Conservation (phyloP, 2,888 invertebrate genomes). For the Blastobasis adustella region DNA sequence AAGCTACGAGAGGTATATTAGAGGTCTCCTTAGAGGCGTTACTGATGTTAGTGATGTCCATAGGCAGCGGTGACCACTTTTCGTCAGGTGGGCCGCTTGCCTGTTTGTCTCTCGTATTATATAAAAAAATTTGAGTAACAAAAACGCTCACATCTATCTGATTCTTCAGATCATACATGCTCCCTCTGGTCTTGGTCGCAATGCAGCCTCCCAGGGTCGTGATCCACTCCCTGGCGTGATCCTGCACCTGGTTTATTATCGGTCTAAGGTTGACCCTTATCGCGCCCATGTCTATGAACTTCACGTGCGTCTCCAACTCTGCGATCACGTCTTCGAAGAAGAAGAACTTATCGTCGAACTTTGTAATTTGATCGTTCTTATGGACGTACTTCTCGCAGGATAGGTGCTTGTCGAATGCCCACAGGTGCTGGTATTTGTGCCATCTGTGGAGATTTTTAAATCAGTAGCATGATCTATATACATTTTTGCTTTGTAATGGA, state of each 20-base stretch:
- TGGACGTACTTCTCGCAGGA: slow-evolving; percentile 86
- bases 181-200: slow-evolving; percentile 77
- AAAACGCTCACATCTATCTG: slow-evolving; percentile 77
- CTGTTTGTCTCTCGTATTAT: no score
- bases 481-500: not conserved
- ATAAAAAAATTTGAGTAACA: no score
- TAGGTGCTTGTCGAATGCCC: slow-evolving; percentile 83
- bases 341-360: slow-evolving; percentile 89
- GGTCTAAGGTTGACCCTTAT: slow-evolving; percentile 84
- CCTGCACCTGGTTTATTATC: slow-evolving; percentile 76
- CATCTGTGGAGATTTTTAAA: slow-evolving; percentile 62
- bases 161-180: slow-evolving; percentile 80
- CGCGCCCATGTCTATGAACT: slow-evolving; percentile 79
- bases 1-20: no score
- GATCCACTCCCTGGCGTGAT: slow-evolving; percentile 88
- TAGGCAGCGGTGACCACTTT: no score
- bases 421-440: slow-evolving; percentile 83
- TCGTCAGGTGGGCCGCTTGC: no score
- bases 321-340: slow-evolving; percentile 86
- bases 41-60: no score
- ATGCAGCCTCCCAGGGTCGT: slow-evolving; percentile 81
- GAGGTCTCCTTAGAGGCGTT: no score
- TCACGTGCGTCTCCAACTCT: slow-evolving; percentile 75
- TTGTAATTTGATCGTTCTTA: slow-evolving; percentile 65
- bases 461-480: no score